Evolutionary conservation across 2,888 invertebrate species (phyloP).

Genomic region (Lysandra coridon): DNA sequence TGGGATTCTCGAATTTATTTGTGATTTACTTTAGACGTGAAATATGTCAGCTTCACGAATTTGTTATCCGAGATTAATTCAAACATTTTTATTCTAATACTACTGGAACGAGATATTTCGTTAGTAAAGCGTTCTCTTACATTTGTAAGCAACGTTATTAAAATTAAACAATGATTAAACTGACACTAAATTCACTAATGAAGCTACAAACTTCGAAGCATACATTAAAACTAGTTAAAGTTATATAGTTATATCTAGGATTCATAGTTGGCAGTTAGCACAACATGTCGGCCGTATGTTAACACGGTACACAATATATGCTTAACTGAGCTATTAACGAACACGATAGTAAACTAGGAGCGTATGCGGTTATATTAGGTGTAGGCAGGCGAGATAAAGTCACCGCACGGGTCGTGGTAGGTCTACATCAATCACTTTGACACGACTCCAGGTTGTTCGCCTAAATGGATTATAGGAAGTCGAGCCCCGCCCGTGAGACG

Average conservation of each 20-base stretch:
- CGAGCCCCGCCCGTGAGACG: constrained; percentile 59
- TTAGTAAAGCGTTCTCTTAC: not conserved
- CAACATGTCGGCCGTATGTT: constrained; percentile 31
- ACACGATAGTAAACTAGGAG: constrained; percentile 37
- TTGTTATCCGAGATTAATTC: constrained; percentile 19
- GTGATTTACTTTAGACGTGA: constrained; percentile 15
- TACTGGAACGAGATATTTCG: not conserved
- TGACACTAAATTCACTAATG: constrained; percentile 8
- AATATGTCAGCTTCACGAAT: constrained; percentile 24
- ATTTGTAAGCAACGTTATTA: not conserved
- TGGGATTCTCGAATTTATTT: constrained; percentile 21
- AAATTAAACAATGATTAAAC: not conserved
- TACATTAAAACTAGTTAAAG: constrained; percentile 18
- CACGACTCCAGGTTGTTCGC: constrained; percentile 76
- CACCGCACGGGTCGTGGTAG: constrained; percentile 60
- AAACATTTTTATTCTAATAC: constrained; percentile 3
- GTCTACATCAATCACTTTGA: constrained; percentile 74
- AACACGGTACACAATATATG: constrained; percentile 27
- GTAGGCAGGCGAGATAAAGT: constrained; percentile 67
- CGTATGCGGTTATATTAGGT: constrained; percentile 54
- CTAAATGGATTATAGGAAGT: constrained; percentile 79
- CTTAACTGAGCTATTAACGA: constrained; percentile 31
- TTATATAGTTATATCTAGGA: constrained; percentile 31
- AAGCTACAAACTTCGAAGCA: constrained; percentile 7
- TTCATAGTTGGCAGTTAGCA: constrained; percentile 32